Base-by-base conservation (phyloP, 2,888 invertebrate genomes). In the Hofmannophila pseudospretella region DNA sequence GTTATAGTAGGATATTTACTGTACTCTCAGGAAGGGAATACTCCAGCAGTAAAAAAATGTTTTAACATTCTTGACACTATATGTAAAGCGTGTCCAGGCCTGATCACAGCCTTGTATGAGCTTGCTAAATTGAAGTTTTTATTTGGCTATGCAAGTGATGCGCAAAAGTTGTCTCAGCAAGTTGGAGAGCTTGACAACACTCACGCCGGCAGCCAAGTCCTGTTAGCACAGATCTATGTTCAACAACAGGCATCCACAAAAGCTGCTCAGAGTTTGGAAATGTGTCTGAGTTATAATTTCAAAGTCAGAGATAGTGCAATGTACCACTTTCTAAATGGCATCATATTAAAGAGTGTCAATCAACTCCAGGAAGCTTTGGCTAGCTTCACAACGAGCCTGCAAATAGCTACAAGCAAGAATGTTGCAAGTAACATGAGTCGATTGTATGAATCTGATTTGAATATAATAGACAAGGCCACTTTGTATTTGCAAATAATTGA, bases 231-330 rank as follows among this genome's bases (percentile, higher is more conserved):
- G 72, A 94, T 97, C 35, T 91, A 94, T 49, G 89, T 96, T 4
- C 90, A 91, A 39, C 90, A 92, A 58, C 88, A 89, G 25, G 86
- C 89, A 30, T 94, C 90, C 55, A 89, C 92, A 10, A 90, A 93
- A 61, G 98, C 98, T 0, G 90, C 93, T 7, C 96, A 96, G 67
- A 93, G 92, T 37, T 81, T 99, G 30, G 98, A 98, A 78, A 90
- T 94, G 47, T 96, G 96, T 38, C 82, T 98, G 8, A 97, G 97
- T 61, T 94, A 95, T 62, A 96, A 98, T 73, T 98, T 99, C 66
- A 93, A 95, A 76, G 93, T 98, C 0, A 88, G 97, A 47, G 97
- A 98, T 42, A 94, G 95, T 73, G 95, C 97, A 0, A 87, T 96
- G 67, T 99, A 96, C 66, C 96, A 97, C 77, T 89, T 97, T 44